Evolutionary conservation across 2,797 vertebrate species (phyloP).

Genomic region (Chelidonichthys spinosus): DNA sequence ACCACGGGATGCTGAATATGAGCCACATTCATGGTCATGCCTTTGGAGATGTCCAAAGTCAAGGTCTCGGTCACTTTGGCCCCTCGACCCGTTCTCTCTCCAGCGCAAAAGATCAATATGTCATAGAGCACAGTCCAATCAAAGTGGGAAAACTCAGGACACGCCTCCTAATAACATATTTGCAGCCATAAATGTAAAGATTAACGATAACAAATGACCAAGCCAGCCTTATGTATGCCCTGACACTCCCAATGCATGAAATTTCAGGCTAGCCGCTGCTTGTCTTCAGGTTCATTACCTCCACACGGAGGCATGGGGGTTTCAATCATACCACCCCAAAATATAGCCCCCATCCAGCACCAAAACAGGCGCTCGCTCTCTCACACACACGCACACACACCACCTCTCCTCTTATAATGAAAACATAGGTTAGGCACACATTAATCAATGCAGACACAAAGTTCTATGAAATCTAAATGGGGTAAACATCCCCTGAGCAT

Average conservation of each 20-base stretch:
- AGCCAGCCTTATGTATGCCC: constrained; percentile 73
- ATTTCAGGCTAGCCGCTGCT: constrained; percentile 82
- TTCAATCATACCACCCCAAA: constrained; percentile 83
- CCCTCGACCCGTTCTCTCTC: constrained; percentile 38
- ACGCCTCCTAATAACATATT: constrained; percentile 84
- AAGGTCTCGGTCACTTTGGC: constrained; percentile 78
- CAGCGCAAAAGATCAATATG: constrained; percentile 81
- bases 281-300: constrained; percentile 88
- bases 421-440: constrained; percentile 84
- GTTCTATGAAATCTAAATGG: constrained; percentile 83
- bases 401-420: constrained; percentile 75
- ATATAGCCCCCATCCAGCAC: constrained; percentile 69
- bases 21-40: constrained; percentile 71
- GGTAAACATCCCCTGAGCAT: constrained; percentile 83
- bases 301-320: constrained; percentile 75
- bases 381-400: constrained; percentile 10
- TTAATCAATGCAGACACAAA: constrained; percentile 85
- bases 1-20: constrained; percentile 68
- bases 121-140: constrained; percentile 74
- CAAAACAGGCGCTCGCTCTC: constrained; percentile 37
- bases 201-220: constrained; percentile 86
- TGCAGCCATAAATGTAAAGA: constrained; percentile 84
- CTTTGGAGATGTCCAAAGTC: constrained; percentile 77
- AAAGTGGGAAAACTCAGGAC: constrained; percentile 77
- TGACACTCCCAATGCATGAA: constrained; percentile 81